Evolutionary conservation across 2,888 invertebrate species (phyloP), one percentile per base, ranked within the genome.

Genomic region (Eledona agricola): DNA sequence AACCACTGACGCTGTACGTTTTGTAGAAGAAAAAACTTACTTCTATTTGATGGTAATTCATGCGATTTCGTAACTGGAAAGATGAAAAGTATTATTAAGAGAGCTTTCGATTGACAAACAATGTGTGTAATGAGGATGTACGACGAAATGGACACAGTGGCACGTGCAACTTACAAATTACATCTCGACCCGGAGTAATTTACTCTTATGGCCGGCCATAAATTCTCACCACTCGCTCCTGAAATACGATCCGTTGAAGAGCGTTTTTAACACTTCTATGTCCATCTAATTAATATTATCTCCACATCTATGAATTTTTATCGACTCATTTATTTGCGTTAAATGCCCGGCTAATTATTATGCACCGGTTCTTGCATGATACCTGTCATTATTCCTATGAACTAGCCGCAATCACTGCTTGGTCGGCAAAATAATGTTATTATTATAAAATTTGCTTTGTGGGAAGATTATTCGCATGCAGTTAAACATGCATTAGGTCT

Each of bases 41-140:
- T 66, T 63, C 60, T 57, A 70, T 65, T 67, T 65, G 68, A 50
- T 60, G 71, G 61, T 62, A 68, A 65, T 63, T 68, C 68, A 64
- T 66, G 64, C 62, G 68, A 62, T 62, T 68, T 70, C 61, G 67
- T 66, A 70, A 69, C 70, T 71, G 71, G 57, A 71, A 71, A 70
- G 64, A 71, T 60, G 60, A 66, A 69, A 67, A 66, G 22, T 17
- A 20, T 40, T 28, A 38, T 15, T 32, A 4, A 31, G 7, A 20
- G 6, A 35, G 16, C 4, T 17, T 11, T 12, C 22, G 37, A 50
- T 28, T 37, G 42, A 50, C 31, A 43, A 50, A 43, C n/a, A 42
- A 40, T 31, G 40, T 42, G 32, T 34, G 10, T 46, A 54, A 54
- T 45, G 45, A 54, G 50, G 54, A 50, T 50, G 45, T 54, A 32